Conservation (phyloP, 2,888 invertebrate species). For the Hyppa rectilinea region DNA sequence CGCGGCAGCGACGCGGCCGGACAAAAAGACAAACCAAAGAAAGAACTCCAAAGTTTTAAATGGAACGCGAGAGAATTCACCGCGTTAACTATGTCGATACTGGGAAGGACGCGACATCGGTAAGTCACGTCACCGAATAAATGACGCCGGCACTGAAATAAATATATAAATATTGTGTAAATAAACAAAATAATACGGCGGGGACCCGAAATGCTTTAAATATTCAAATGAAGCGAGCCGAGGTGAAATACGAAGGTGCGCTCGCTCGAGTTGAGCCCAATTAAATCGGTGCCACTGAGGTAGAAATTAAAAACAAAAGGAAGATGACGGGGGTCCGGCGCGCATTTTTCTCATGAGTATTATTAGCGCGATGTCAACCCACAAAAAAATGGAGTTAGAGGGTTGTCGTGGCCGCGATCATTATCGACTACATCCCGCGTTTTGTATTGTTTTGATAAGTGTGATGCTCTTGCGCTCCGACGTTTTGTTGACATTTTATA, state of each 20-base stretch:
- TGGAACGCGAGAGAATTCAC: constrained; percentile 89
- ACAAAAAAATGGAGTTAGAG: constrained; percentile 89
- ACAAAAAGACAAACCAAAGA: constrained; percentile 85
- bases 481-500: constrained; percentile 87
- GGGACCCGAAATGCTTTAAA: constrained; percentile 90
- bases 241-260: constrained; percentile 91
- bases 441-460: constrained; percentile 90
- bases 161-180: constrained; percentile 90
- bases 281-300: constrained; percentile 91
- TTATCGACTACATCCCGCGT: constrained; percentile 89
- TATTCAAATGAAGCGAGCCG: constrained; percentile 90
- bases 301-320: constrained; percentile 91
- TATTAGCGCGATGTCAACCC: constrained; percentile 90
- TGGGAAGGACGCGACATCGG: constrained; percentile 90
- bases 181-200: constrained; percentile 89
- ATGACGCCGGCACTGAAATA: constrained; percentile 88
- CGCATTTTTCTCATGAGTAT: constrained; percentile 91
- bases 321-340: constrained; percentile 88
- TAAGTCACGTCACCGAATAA: constrained; percentile 90
- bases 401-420: constrained; percentile 87
- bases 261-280: constrained; percentile 90
- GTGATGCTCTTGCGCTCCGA: constrained; percentile 80
- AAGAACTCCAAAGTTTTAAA: constrained; percentile 87
- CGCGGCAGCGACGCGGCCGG: constrained; percentile 81
- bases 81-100: constrained; percentile 90